A percentile compares a stretch with the other conserved stretches of the same genome.
Evolutionary conservation across 2,888 invertebrate genomes (phyloP).

Genomic region (Lordiphosa andalusiaca): DNA sequence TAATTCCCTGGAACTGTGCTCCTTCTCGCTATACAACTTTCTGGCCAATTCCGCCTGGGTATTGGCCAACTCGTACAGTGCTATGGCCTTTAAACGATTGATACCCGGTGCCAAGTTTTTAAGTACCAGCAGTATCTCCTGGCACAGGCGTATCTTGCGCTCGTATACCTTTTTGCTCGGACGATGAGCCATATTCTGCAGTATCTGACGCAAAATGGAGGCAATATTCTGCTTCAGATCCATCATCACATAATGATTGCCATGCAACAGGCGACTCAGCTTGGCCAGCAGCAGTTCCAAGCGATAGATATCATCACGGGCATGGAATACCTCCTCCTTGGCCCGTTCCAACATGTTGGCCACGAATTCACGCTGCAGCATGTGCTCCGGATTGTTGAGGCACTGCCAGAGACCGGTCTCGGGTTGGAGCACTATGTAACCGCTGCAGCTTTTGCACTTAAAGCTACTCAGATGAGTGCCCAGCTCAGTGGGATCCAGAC

Average conservation of each 20-base stretch:
- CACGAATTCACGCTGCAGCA: constrained; percentile 78
- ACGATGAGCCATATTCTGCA: constrained; percentile 81
- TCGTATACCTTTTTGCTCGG: constrained; percentile 83
- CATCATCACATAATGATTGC: constrained; percentile 85
- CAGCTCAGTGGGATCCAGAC: constrained; percentile 86
- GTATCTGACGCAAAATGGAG: constrained; percentile 82
- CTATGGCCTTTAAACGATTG: constrained; percentile 83
- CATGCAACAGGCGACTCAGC: constrained; percentile 83
- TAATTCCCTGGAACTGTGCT: constrained; percentile 56
- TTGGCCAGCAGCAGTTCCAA: constrained; percentile 82
- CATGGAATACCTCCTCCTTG: constrained; percentile 80
- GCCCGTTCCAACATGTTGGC: constrained; percentile 81
- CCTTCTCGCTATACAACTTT: constrained; percentile 70
- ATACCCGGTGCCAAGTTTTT: constrained; percentile 84
- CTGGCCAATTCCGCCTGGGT: constrained; percentile 83
- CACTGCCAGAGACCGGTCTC: constrained; percentile 69
- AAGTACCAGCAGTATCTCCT: constrained; percentile 84
- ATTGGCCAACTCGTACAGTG: constrained; percentile 88
- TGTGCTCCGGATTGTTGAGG: constrained; percentile 56
- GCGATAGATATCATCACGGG: constrained; percentile 75
- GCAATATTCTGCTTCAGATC: constrained; percentile 87
- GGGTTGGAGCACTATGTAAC: constrained; percentile 47
- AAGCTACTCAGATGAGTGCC: constrained; percentile 85
- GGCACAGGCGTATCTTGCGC: constrained; percentile 85
- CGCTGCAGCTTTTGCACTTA: constrained; percentile 63